Evolutionary conservation across 2,888 invertebrate genomes (phyloP), one percentile per base, ranked within the genome.

Genomic region (Rhagium mordax): DNA sequence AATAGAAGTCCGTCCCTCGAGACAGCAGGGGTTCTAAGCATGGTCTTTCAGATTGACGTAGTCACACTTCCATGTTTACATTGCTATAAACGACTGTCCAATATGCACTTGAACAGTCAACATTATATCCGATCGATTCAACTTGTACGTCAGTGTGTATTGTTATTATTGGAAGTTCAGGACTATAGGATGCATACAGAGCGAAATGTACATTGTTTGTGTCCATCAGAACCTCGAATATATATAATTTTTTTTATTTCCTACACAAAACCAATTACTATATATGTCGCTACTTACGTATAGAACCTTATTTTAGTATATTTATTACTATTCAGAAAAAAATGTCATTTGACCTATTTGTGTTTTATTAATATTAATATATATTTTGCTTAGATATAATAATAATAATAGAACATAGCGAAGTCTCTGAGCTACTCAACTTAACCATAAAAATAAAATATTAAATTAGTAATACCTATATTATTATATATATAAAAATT

Each of bases 71-170:
- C 73, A 73, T 80, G 81, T 81, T 81, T 81, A 79, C 81, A 80
- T 79, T 76, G 75, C 78, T 80, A 74, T 79, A 79, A 81, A 78
- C 79, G 79, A 71, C 76, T 75, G 81, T 77, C 71, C 81, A 79
- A 79, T 79, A 78, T 77, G 73, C 75, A 79, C 78, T 77, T 78
- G 48, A 79, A 72, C 74, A 74, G 73, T 78, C 77, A 74, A 77
- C 55, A 74, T 77, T 75, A 75, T 76, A 78, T 75, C 49, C 68
- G 33, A 61, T 72, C 41, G 71, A 72, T 72, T 64, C 33, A 41
- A 51, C 5, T 53, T 47, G 71, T 59, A 73, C 55, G 15, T 16
- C 55, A n/a, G 16, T 49, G 8, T 24, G 29, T 59, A 59, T 55
- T 20, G 61, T 47, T 47, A 33, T 47, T 61, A 41, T 47, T 61